Conservation (phyloP, 2,797 vertebrate genomes). For the Muscicapa comitata region DNA sequence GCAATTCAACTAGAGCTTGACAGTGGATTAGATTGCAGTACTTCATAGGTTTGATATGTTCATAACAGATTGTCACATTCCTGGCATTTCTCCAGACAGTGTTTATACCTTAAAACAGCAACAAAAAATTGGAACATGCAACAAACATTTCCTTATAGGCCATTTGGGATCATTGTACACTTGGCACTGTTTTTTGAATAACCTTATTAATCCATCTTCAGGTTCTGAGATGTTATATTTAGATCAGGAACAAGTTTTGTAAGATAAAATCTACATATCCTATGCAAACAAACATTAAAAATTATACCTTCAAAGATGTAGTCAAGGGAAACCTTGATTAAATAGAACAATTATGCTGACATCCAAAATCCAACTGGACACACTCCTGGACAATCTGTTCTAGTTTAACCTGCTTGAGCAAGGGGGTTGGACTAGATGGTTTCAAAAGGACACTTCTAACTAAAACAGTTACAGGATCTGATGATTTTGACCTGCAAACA, state of each 20-base stretch:
- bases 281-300: background rate
- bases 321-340: background rate
- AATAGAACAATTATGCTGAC: background rate
- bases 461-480: background rate
- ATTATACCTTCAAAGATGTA: background rate
- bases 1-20: conserved; percentile 16
- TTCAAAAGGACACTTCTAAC: background rate
- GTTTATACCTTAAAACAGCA: conserved; percentile 20
- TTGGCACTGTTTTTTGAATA: conserved; percentile 11
- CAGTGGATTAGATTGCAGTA: background rate
- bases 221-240: background rate
- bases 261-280: background rate
- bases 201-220: background rate
- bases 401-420: background rate
- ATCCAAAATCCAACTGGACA: background rate
- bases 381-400: background rate
- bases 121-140: background rate
- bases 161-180: background rate
- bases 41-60: conserved; percentile 11
- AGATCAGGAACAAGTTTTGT: background rate
- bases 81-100: conserved; percentile 24
- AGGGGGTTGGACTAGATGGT: background rate
- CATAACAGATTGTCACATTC: conserved; percentile 10
- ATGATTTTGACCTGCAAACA: background rate
- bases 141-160: conserved; percentile 5